These are phyloP conservation scores for Thunnus albacares DNA, from an alignment of 2,797 vertebrate genomes.

Conservation along the genomic window DNA sequence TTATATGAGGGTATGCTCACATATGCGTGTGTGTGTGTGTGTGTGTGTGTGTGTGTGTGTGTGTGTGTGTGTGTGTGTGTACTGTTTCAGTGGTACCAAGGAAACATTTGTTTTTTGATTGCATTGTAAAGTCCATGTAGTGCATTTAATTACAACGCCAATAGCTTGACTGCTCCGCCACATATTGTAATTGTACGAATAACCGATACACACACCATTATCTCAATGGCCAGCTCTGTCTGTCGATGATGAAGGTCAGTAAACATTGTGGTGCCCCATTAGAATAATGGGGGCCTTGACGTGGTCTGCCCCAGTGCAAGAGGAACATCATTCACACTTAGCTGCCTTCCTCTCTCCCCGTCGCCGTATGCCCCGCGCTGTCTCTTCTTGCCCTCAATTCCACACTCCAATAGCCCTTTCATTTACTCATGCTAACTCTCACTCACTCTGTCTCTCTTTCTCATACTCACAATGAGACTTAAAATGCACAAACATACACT, in stretches of 20 bases:
- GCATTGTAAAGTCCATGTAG: slow-evolving; percentile 41
- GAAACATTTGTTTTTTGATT: slow-evolving; percentile 44
- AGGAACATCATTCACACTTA: slow-evolving; percentile 76
- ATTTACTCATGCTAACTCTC: slow-evolving; percentile 52
- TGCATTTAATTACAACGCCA: slow-evolving; percentile 56
- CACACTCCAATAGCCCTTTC: slow-evolving; percentile 58
- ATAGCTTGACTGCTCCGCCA: slow-evolving; percentile 28
- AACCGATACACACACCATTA: slow-evolving; percentile 32
- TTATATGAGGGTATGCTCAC: slow-evolving; percentile 2
- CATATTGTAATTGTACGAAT: slow-evolving; percentile 54
- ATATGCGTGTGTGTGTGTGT: slow-evolving; percentile 1
- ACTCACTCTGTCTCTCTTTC: slow-evolving; percentile 4
- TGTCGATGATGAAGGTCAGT: slow-evolving; percentile 77
- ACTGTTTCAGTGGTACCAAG: background rate
- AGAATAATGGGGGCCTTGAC: slow-evolving; percentile 73
- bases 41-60: background rate
- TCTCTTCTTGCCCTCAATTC: slow-evolving; percentile 61
- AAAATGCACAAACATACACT: slow-evolving; percentile 34
- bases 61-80: too few relatives aligned
- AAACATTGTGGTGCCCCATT: slow-evolving; percentile 67
- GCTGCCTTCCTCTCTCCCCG: slow-evolving; percentile 47
- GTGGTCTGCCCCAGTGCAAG: slow-evolving; percentile 65
- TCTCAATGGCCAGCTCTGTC: slow-evolving; percentile 40
- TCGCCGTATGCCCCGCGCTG: slow-evolving; percentile 41
- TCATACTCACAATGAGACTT: slow-evolving; percentile 21